Conservation (phyloP, 2,113 vertebrate genomes). For the Tor tambroides region DNA sequence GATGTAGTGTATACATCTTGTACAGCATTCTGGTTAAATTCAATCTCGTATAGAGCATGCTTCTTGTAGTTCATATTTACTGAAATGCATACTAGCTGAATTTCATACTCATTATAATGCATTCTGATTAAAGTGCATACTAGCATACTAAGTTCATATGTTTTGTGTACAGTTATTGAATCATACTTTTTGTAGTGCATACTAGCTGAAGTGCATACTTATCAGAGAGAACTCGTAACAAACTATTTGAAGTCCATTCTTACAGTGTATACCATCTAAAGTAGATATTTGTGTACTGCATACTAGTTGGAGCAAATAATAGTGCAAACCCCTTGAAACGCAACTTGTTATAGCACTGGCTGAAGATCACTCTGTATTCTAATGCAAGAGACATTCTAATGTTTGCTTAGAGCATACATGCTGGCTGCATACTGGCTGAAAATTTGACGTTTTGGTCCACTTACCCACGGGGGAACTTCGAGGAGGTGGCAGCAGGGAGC, state of each 20-base stretch:
- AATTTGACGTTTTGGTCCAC: not conserved
- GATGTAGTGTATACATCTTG: not conserved
- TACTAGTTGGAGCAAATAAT: not conserved
- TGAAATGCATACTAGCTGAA: not conserved
- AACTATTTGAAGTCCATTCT: not conserved
- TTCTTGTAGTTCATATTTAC: no score
- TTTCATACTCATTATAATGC: not conserved
- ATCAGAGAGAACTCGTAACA: not conserved
- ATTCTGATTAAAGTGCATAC: not conserved
- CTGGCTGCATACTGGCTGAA: not conserved
- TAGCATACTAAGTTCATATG: not conserved
- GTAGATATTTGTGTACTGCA: not conserved
- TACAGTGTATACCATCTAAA: not conserved
- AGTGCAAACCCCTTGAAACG: not conserved
- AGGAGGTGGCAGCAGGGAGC: slow-evolving; percentile 80
- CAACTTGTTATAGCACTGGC: not conserved
- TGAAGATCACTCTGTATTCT: no score
- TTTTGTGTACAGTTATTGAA: not conserved
- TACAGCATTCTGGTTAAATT: not conserved
- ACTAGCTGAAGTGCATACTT: not conserved
- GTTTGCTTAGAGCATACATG: not conserved
- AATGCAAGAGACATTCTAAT: not conserved
- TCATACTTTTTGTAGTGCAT: not conserved
- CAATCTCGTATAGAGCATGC: not conserved
- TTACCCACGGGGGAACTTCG: slow-evolving; percentile 66